Evolutionary conservation across 2,113 vertebrate genomes (phyloP).

Genomic region (Hippopotamus amphibius): DNA sequence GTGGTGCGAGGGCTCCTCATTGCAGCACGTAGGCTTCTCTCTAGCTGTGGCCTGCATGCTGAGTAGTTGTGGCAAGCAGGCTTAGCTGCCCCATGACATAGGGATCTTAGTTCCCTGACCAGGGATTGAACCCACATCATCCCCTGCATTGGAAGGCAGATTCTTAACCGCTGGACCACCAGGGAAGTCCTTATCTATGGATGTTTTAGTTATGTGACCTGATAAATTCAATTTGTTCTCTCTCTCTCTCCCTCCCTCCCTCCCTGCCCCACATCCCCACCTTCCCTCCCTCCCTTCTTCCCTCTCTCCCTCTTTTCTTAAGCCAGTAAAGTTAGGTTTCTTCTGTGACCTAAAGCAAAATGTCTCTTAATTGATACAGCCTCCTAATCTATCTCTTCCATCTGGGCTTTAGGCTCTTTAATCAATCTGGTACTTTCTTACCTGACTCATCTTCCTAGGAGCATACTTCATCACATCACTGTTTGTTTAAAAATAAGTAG

Average conservation of each 20-base stretch:
- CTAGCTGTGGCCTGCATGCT: too few species aligned
- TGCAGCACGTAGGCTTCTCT: too few species aligned
- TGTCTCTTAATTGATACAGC: not conserved
- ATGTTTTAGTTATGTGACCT: not conserved
- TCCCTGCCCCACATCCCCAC: too few species aligned
- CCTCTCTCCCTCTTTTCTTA: not conserved
- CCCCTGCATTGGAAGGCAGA: too few species aligned
- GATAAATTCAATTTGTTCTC: not conserved
- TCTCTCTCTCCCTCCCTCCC: rapidly evolving
- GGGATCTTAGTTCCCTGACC: too few species aligned
- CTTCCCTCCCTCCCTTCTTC: not conserved
- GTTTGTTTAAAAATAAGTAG: not conserved
- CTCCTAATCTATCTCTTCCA: not conserved
- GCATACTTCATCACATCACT: not conserved
- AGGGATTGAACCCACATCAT: too few species aligned
- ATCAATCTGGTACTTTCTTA: not conserved
- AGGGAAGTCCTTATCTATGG: too few species aligned
- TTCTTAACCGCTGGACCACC: too few species aligned
- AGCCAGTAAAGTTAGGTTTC: not conserved
- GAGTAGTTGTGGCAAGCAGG: too few species aligned
- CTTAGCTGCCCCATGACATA: too few species aligned
- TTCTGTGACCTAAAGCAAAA: not conserved
- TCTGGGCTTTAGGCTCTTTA: not conserved
- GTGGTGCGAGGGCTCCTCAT: too few species aligned
- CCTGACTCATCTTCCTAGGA: not conserved